Evolutionary conservation across 2,797 vertebrate species (phyloP), one percentile per base, ranked within the genome.

Genomic region (Pogoniulus pusillus): DNA sequence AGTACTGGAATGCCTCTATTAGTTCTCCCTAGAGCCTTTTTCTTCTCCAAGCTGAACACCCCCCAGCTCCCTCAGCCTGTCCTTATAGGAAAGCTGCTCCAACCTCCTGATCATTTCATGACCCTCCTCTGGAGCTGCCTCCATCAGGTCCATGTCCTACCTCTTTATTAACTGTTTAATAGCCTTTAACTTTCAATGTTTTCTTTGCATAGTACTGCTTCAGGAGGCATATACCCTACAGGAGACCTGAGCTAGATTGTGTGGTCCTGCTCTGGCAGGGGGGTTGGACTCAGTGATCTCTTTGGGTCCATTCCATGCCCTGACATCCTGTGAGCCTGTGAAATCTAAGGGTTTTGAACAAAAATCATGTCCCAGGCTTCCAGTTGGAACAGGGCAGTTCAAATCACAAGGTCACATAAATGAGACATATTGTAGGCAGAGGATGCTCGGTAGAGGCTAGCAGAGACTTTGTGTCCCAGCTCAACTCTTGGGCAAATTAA

Each of bases 321-420:
- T n/a, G n/a, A n/a, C n/a, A n/a, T n/a, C n/a, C n/a, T n/a, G n/a
- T n/a, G n/a, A n/a, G n/a, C n/a, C n/a, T n/a, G n/a, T n/a, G n/a
- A n/a, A n/a, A n/a, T 66, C 47, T 49, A 65, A 47, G 72, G 32
- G n/a, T 89, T 91, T 83, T 94, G 93, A 85, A 88, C 17, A 8
- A 80, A 91, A 93, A 27, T 26, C 65, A 49, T 65, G 87, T 66
- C 54, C 49, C 59, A 73, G 55, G 81, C 76, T 95, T 96, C 95
- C 95, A 96, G 83, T 87, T 96, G 93, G 83, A 97, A 94, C 83
- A 90, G 59, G 26, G 60, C 60, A 75, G 37, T 82, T 87, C 58
- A 82, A 71, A 78, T 87, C 95, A 89, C 83, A 80, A 92, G 85
- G 90, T 72, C 30, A 54, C 37, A 77, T 74, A 89, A 93, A 71